Conservation (phyloP, 1,140 invertebrate species). For the Tyrophagus putrescentiae region DNA sequence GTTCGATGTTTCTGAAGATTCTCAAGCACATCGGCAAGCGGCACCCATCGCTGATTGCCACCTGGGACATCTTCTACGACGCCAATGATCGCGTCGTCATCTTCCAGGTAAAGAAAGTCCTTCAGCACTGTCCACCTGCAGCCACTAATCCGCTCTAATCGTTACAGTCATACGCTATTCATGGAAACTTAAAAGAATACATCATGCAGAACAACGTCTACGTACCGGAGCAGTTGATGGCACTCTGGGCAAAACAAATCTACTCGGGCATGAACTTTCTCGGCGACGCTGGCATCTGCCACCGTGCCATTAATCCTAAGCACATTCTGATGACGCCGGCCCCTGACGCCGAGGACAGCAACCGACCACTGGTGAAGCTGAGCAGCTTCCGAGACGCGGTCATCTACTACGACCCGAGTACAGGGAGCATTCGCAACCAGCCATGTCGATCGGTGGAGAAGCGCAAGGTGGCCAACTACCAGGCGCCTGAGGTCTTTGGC, state of each 20-base stretch:
- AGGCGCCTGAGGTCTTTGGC: neutral
- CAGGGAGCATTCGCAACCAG: neutral
- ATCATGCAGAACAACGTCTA: neutral
- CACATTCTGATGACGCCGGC: neutral
- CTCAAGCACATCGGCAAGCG: constrained; percentile 8
- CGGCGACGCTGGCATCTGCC: neutral
- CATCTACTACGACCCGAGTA: neutral
- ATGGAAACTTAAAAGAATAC: constrained; percentile 1
- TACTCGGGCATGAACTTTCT: constrained; percentile 6
- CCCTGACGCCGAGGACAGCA: neutral
- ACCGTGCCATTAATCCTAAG: neutral
- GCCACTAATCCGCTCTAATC: too few species aligned
- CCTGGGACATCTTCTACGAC: constrained; percentile 4
- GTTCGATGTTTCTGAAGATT: neutral
- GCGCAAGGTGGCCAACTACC: neutral
- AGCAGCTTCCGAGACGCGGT: neutral
- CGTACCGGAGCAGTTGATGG: neutral
- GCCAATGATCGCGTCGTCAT: neutral
- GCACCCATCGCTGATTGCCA: neutral
- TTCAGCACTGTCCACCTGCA: too few species aligned
- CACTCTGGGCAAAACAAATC: neutral
- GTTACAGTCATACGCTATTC: neutral
- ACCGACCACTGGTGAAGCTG: neutral
- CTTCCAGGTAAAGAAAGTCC: too few species aligned
- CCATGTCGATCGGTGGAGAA: constrained; percentile 2